Base-by-base conservation (phyloP, 2,113 vertebrate genomes). In the Potamarius usumacintae region DNA sequence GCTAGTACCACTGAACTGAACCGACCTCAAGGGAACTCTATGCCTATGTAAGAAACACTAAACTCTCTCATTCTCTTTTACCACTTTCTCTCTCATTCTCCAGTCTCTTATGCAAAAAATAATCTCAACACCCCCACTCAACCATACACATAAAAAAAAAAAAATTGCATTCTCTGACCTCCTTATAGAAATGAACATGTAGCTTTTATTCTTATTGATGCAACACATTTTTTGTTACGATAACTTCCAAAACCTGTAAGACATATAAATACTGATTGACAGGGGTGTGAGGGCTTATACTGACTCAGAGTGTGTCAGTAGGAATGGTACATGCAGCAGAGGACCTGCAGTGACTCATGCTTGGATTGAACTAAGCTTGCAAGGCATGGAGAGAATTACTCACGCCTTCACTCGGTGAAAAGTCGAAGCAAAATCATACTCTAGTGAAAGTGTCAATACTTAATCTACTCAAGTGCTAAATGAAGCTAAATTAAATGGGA, bases 321-420 rank as follows among this genome's bases (percentile, higher is more conserved):
- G 18, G 50, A 71, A 27, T 1, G 15, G 82, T 22, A 50, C 18
- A 71, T 67, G 22, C 22, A 67, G 82, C 22, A 65, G 62, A 65
- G 81, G 81, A 65, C 62, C 82, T 67, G 42, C 25, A 52, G n/a
- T 84, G 85, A 86, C 42, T 65, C 85, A 86, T 52, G 48, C 84
- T 11, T 18, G 10, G 25, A 48, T 62, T 27, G 1, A 30, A 55
- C n/a, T 6, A 30, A 86, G 60, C 60, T 55, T 67, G 27, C 85
- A 60, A 86, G 50, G 17, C 85, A 34, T 80, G 76, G 76, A 86
- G 85, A 80, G 20, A 69, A 53, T 80, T 69, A 69, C 85, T 86
- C 85, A 79, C 60, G 53, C 50, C n/a, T 67, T 65, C 18, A 55
- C 20, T 78, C 58, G 3, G 27, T 20, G 78, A 81, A 81, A 30